These are phyloP conservation scores for Acanthosepion esculentum DNA, from an alignment of 2,888 invertebrate genomes.

Conservation along the genomic window DNA sequence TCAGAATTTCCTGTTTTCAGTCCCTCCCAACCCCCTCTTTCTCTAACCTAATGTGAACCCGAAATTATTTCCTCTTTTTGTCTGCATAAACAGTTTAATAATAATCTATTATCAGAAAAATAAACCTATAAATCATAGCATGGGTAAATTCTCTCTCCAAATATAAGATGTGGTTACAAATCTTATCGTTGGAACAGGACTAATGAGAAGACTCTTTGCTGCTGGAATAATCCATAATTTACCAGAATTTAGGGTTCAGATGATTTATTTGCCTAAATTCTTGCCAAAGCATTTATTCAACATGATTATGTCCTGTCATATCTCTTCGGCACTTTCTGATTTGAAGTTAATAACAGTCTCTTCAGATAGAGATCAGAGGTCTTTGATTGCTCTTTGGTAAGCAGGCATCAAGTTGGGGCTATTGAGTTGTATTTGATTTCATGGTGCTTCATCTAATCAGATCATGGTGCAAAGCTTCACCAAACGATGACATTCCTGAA, in stretches of 20 bases:
- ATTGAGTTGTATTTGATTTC: background rate
- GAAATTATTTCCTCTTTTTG: background rate
- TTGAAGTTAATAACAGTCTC: background rate
- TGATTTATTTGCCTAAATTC: background rate
- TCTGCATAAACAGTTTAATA: background rate
- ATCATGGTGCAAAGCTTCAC: background rate
- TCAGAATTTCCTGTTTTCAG: background rate
- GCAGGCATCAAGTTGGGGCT: background rate
- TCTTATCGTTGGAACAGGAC: background rate
- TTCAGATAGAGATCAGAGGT: background rate
- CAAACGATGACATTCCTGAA: background rate
- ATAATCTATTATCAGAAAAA: background rate
- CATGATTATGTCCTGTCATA: background rate
- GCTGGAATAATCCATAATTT: background rate
- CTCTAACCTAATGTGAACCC: background rate
- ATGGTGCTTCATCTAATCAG: background rate
- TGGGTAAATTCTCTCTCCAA: background rate
- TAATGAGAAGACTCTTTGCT: background rate
- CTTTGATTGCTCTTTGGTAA: background rate
- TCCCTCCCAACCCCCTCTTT: background rate
- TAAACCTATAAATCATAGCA: background rate
- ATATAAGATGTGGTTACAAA: background rate
- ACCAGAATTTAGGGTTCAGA: background rate
- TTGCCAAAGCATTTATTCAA: constrained; percentile 6
- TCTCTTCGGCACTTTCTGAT: background rate